Base-by-base conservation (phyloP, 2,113 vertebrate genomes). In the Sprattus sprattus region DNA sequence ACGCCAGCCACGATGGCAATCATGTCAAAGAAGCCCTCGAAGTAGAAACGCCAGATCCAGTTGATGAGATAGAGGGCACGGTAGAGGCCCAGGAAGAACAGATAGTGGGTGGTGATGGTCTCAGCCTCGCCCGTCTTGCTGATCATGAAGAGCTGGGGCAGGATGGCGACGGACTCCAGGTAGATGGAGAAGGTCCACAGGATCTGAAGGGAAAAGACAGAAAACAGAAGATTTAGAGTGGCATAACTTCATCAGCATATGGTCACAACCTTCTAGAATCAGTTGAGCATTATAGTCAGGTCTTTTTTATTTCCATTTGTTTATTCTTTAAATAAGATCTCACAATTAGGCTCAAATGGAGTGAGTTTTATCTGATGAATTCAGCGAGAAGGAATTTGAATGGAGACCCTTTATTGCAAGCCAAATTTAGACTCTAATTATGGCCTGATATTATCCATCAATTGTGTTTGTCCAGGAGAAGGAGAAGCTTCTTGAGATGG, bases 41-140 rank as follows among this genome's bases (percentile, higher is more conserved):
- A 98, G 93, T 99, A 99, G 94, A 97, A 99, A 95, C 98, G 97
- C 98, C 98, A 99, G 93, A 99, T 97, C 98, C 98, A 99, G 94
- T 99, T 99, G 93, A 99, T 95, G 15, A 99, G 97, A 91, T 99
- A 99, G 83, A 99, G 94, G 86, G 97, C 97, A 84, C 98, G 96
- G 92, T 99, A 99, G 91, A 99, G 96, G 81, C 98, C 98, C 92
- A 99, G 90, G 94, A 99, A 99, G 94, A 99, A 99, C 92, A 99
- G 96, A 88, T 99, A 99, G 93, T 99, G 98, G 67, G 98, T 99
- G 90, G 98, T 99, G 95, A 99, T 99, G 94, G 98, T 99, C 94
- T 99, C 98, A 0, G 98, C 98, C 95, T 99, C 98, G 0, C 98
- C 98, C 0, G 98, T 99, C 95, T 99, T 99, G 90, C 98, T 99